Base-by-base conservation (phyloP, 2,888 invertebrate species). In the Amphipyra berbera region DNA sequence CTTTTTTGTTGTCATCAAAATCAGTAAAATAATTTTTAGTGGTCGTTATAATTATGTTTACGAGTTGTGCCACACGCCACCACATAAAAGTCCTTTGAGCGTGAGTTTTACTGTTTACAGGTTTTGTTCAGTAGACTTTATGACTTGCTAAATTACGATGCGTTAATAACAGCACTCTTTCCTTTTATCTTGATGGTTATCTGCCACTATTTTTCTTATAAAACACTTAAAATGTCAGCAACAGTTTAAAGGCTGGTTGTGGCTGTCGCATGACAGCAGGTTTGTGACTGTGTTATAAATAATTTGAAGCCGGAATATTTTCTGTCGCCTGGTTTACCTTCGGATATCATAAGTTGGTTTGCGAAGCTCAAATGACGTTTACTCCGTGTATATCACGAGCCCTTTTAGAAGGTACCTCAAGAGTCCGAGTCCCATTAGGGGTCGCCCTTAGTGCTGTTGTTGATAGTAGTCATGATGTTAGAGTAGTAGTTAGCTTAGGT, bases 41-140 rank as follows among this genome's bases (percentile, higher is more conserved):
- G 85, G 79, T 85, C 86, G 79, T 87, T 83, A 86, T 84, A 86
- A 85, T 87, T 85, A 86, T 74, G 73, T 85, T 86, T 85, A 87
- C 76, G 84, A 82, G 81, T 83, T 70, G 65, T 70, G 76, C 79
- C 81, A 80, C 84, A 82, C 85, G 83, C 82, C 70, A 79, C 79
- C 78, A 74, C 78, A 76, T 84, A 78, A 86, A 85, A 81, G 63
- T 80, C 78, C 68, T 82, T 81, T 79, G 77, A 78, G 80, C 79
- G 76, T 73, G 80, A 78, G 78, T 82, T 85, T 85, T 79, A 86
- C 73, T 78, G 82, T 82, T 79, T 66, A 67, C 70, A 68, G 58
- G 57, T 71, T 76, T 78, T 80, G 77, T 76, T 77, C 63, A 76
- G 70, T 79, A 72, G 67, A 70, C 71, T 83, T 82, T 67, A 81